Evolutionary conservation across 1,140 invertebrate genomes (phyloP), one percentile per base, ranked within the genome.

Genomic region (Drosophila parvula): DNA sequence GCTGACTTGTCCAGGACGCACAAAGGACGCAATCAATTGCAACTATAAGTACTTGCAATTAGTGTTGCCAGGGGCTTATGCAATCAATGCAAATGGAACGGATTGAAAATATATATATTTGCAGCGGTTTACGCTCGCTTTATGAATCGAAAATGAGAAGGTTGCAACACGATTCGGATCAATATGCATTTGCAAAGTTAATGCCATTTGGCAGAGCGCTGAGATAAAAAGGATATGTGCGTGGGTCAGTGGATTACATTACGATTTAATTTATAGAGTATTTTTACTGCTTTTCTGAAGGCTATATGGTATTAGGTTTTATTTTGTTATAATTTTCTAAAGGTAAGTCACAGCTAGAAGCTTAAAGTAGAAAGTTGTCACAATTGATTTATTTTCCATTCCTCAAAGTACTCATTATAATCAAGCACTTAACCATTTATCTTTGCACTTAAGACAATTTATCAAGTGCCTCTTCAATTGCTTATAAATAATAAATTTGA

Each of bases 41-140:
- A 71, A 71, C 65, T 71, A 48, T 71, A 71, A 71, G 68, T 59
- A 59, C 51, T 71, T n/a, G 44, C 67, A 71, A 71, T 71, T 71
- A 71, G 68, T 47, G 67, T 10, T 51, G 47, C 50, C 51, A 7
- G 11, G 65, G 36, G 51, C 44, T 70, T 59, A 32, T 16, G 65
- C 68, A 71, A 71, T 71, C 67, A 71, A 36, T 43, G 65, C 55
- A 41, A 71, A 50, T 47, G 51, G 22, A 36, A 34, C 67, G 53
- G 51, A 22, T 41, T 58, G 68, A 59, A 32, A 57, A 41, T 28
- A n/a, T 58, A 41, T 58, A 59, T 50, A 71, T 22, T 70, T 41
- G 32, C 53, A 34, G n/a, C 10, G 44, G 30, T 16, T 70, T 58
- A 18, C 12, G 22, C 65, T 38, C 18, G 63, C 10, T 69, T 69